Percentiles rank a stretch among this genome's conserved stretches.
Conservation (phyloP, 2,113 vertebrate genomes). For the Perognathus longimembris region DNA sequence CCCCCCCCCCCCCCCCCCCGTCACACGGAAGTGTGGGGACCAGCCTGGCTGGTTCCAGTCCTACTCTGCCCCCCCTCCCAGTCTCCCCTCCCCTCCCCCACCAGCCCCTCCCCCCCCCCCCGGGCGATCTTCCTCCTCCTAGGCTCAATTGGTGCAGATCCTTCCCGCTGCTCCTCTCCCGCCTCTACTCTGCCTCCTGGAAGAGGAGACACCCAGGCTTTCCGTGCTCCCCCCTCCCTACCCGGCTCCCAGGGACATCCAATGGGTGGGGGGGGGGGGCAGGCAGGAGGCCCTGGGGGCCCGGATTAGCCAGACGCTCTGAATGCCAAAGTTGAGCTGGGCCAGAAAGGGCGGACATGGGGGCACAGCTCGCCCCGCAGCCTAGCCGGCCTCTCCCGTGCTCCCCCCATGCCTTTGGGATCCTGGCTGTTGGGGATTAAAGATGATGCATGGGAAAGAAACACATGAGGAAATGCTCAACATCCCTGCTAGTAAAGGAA, state of each 20-base stretch:
- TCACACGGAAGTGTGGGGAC: too few relatives aligned
- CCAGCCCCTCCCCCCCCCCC: not conserved
- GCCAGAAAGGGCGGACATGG: not conserved
- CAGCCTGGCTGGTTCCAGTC: too few relatives aligned
- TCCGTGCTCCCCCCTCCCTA: not conserved
- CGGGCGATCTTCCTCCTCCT: rapidly evolving
- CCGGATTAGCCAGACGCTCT: not conserved
- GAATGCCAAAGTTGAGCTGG: not conserved
- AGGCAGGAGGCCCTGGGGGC: too few relatives aligned
- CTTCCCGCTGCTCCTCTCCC: too few relatives aligned
- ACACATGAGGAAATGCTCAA: too few relatives aligned
- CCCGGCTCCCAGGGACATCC: not conserved
- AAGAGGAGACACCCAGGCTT: too few relatives aligned
- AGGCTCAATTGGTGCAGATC: not conserved
- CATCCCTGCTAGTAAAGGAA: too few relatives aligned
- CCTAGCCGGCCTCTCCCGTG: rapidly evolving
- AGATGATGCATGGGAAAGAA: too few relatives aligned
- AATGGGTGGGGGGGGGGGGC: too few relatives aligned
- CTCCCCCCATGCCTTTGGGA: not conserved
- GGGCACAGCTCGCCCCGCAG: rapidly evolving
- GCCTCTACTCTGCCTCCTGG: not conserved
- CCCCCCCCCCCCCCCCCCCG: too few relatives aligned
- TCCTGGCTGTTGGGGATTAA: not conserved
- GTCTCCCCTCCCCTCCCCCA: rapidly evolving
- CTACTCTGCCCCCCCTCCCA: too few relatives aligned